phyloP scores from a whole-genome alignment of 1,140 invertebrate species.

The Eubasilissa regina region DNA sequence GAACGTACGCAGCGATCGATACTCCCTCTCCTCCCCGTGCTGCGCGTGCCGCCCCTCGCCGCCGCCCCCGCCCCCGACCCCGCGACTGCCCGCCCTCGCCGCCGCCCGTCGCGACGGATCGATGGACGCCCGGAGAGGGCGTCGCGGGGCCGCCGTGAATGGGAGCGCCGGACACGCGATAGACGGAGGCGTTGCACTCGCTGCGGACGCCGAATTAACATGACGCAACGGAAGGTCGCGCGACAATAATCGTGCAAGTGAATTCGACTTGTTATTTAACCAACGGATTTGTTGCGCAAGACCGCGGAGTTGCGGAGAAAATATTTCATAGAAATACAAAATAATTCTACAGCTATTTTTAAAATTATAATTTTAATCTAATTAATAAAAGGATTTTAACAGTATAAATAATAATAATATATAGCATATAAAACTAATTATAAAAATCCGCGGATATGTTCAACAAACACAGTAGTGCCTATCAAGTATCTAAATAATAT shows the following conservation, averaged over 20 bases:
- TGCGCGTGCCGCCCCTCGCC: background rate
- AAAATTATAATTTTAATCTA: no score
- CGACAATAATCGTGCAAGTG: background rate
- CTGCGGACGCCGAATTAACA: background rate
- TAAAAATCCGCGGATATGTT: no score
- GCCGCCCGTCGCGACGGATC: background rate
- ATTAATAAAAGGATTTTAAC: no score
- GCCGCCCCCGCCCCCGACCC: background rate
- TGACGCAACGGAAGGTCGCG: conserved; percentile 30
- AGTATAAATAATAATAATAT: no score
- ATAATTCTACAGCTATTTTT: no score
- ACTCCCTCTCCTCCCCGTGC: background rate
- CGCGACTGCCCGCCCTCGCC: background rate
- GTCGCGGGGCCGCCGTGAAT: conserved; percentile 4
- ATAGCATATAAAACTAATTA: no score
- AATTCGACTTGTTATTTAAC: no score
- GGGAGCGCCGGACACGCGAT: conserved; percentile 12
- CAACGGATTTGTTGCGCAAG: background rate
- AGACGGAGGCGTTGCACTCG: background rate
- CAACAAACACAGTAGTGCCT: no score
- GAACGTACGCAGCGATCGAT: background rate
- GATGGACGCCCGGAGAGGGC: conserved; percentile 7
- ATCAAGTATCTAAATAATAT: no score
- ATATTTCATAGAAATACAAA: no score
- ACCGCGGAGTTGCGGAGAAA: background rate